A percentile compares a stretch with the other conserved stretches of the same genome.
Conservation (phyloP, 2,888 invertebrate species). For the Eupithecia tripunctaria region DNA sequence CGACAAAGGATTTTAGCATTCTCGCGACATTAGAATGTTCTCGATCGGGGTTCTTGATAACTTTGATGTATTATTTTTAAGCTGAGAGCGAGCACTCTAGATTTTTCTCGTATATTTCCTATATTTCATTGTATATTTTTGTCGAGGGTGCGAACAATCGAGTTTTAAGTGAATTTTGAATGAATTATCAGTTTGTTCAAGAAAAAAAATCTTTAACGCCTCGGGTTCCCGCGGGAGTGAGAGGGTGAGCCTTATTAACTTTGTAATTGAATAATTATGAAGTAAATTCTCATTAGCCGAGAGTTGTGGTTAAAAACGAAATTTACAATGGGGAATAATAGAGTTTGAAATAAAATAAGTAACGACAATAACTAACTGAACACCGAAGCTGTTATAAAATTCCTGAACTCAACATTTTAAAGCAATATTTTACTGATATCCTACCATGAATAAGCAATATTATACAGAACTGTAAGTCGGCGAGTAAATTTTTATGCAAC, state of each 20-base stretch:
- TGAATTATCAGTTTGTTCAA: conserved; percentile 37
- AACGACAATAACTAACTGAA: conserved; percentile 25
- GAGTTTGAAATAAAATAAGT: conserved; percentile 44
- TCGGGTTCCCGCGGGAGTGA: conserved; percentile 48
- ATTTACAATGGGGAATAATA: conserved; percentile 47
- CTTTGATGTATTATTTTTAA: conserved; percentile 60
- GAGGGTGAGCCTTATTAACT: conserved; percentile 57
- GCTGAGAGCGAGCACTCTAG: conserved; percentile 26
- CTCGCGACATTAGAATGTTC: conserved; percentile 60
- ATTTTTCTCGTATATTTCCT: conserved; percentile 21
- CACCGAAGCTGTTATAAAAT: conserved; percentile 27
- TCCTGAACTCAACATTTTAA: conserved; percentile 8
- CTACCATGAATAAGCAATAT: conserved; percentile 18
- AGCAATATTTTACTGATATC: not conserved
- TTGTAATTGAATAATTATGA: conserved; percentile 62
- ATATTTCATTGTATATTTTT: conserved; percentile 23
- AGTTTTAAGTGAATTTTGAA: conserved; percentile 45
- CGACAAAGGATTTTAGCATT: conserved; percentile 58
- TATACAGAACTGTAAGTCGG: conserved; percentile 25
- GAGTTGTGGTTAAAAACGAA: conserved; percentile 52
- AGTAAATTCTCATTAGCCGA: conserved; percentile 58
- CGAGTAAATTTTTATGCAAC: conserved; percentile 41
- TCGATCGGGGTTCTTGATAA: conserved; percentile 59
- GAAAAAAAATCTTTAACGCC: conserved; percentile 41
- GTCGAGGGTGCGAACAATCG: conserved; percentile 24